A percentile compares a stretch with the other conserved stretches of the same genome.
Conservation (phyloP, 2,797 vertebrate species). For the Adrianichthys oophorus region DNA sequence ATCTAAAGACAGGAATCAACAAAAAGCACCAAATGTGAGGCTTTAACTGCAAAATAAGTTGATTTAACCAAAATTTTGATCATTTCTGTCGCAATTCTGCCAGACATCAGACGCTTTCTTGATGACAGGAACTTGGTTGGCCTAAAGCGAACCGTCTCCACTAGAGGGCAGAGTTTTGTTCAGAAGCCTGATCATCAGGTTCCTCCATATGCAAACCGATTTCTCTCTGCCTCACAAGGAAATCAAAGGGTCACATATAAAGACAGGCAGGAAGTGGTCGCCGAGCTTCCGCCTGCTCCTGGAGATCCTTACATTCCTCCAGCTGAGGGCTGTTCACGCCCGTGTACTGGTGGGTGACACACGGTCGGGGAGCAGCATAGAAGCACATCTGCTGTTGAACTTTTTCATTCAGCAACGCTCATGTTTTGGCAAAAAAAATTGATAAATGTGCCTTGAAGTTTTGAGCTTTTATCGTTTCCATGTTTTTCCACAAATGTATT, state of each 20-base stretch:
- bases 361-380: conserved; percentile 26
- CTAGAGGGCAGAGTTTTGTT: conserved; percentile 40
- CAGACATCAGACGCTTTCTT: too few relatives aligned
- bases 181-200: conserved; percentile 1
- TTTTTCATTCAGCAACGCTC: conserved; percentile 37
- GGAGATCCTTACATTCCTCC: conserved; percentile 35
- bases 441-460: conserved; percentile 70
- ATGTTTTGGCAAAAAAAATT: conserved; percentile 43
- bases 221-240: conserved; percentile 29
- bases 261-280: conserved; percentile 33
- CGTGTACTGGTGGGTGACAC: conserved; percentile 26
- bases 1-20: neutral
- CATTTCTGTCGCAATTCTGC: too few relatives aligned
- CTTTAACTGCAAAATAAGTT: too few relatives aligned
- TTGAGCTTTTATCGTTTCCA: conserved; percentile 64
- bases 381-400: conserved; percentile 51
- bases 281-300: conserved; percentile 34
- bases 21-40: too few relatives aligned
- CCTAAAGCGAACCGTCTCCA: conserved; percentile 20
- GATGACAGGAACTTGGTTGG: too few relatives aligned
- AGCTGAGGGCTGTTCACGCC: conserved; percentile 26
- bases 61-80: too few relatives aligned
- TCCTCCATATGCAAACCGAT: conserved; percentile 35
- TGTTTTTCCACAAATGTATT: conserved; percentile 64
- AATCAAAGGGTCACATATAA: conserved; percentile 50